phyloP scores from a whole-genome alignment of 2,113 vertebrate genomes.

The Ivindomyrus marchei region DNA sequence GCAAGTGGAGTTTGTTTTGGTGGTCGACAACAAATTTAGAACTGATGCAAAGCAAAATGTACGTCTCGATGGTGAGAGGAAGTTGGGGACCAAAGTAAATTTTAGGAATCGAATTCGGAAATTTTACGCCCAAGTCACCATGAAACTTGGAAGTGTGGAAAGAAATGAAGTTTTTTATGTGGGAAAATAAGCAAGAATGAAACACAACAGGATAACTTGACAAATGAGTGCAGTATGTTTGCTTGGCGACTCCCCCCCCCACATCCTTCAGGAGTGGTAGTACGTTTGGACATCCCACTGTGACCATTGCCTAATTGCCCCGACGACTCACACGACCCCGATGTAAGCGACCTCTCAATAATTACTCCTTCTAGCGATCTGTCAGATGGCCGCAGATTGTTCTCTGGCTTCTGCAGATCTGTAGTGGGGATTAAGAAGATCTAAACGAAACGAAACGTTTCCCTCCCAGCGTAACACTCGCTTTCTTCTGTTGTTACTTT shows the following conservation, averaged over 20 bases:
- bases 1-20: neutral
- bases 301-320: constrained; percentile 35
- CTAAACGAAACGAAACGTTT: constrained; percentile 42
- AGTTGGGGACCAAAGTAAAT: neutral
- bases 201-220: neutral
- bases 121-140: neutral
- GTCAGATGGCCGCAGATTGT: constrained; percentile 56
- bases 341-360: constrained; percentile 39
- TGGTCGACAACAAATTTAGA: neutral
- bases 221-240: neutral
- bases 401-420: constrained; percentile 57
- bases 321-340: constrained; percentile 38
- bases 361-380: constrained; percentile 44
- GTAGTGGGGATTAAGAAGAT: constrained; percentile 59
- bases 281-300: neutral
- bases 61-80: neutral
- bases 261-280: neutral
- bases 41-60: neutral
- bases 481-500: neutral
- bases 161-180: neutral
- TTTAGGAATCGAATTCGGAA: neutral
- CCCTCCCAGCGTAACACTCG: constrained; percentile 10
- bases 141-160: neutral
- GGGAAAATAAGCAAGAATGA: neutral
- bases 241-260: too few relatives aligned